Conservation (phyloP, 2,888 invertebrate genomes). For the Dryococelus australis region DNA sequence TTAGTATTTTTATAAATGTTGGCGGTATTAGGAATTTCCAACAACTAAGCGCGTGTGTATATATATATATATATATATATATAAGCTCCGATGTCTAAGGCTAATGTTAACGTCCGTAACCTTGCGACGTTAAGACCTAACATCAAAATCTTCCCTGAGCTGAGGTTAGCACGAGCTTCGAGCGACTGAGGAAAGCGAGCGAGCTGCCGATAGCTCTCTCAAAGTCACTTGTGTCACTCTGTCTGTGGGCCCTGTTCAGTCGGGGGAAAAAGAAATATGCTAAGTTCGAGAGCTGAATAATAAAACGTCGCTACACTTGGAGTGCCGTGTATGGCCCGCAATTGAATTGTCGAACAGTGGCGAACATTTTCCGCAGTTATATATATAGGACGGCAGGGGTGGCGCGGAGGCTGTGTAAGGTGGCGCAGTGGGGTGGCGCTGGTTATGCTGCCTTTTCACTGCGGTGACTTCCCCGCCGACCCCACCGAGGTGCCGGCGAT, state of each 20-base stretch:
- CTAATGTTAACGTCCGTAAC: too few species aligned
- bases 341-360: conserved; percentile 16
- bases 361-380: not conserved
- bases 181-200: too few species aligned
- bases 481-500: not conserved
- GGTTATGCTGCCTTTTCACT: not conserved
- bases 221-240: not conserved
- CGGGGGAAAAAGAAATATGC: conserved; percentile 6
- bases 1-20: too few species aligned
- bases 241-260: not conserved
- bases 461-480: conserved; percentile 16
- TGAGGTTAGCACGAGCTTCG: too few species aligned
- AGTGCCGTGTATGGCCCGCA: conserved; percentile 12
- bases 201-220: too few species aligned
- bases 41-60: too few species aligned
- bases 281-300: conserved; percentile 16
- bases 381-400: not conserved
- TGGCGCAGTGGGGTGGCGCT: not conserved
- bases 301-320: not conserved
- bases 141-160: too few species aligned
- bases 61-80: too few species aligned
- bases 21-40: too few species aligned
- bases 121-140: too few species aligned
- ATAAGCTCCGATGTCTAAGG: too few species aligned
- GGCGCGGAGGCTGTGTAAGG: too few species aligned